Conservation (phyloP, 2,797 vertebrate genomes). For the Micropoecilia bifurca region DNA sequence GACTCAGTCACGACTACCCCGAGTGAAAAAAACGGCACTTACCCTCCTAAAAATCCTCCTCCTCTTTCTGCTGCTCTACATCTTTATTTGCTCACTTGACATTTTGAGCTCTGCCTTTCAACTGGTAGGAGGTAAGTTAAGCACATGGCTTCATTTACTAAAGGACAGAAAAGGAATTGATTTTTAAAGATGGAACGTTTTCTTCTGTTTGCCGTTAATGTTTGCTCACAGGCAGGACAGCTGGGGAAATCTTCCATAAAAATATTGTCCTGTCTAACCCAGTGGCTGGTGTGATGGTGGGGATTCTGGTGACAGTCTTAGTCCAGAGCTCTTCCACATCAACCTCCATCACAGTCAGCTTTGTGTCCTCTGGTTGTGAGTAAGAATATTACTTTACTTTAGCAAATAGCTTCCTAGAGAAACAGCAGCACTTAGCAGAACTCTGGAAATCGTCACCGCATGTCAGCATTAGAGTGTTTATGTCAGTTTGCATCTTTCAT, state of each 20-base stretch:
- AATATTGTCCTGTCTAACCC: slow-evolving; percentile 86
- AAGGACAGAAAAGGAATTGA: too few relatives aligned
- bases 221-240: slow-evolving; percentile 80
- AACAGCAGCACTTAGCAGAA: background rate
- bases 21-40: slow-evolving; percentile 49
- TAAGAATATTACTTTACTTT: background rate
- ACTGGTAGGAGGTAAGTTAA: slow-evolving; percentile 83
- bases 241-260: slow-evolving; percentile 87
- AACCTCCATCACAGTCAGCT: slow-evolving; percentile 87
- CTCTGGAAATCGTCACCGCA: background rate
- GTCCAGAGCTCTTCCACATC: slow-evolving; percentile 90
- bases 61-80: slow-evolving; percentile 83
- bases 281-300: slow-evolving; percentile 85
- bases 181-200: background rate
- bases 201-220: background rate
- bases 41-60: slow-evolving; percentile 81
- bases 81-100: slow-evolving; percentile 87
- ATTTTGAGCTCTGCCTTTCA: slow-evolving; percentile 89
- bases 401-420: background rate
- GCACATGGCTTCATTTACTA: background rate
- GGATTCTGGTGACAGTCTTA: slow-evolving; percentile 86
- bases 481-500: background rate
- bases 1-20: background rate
- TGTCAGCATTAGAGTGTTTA: background rate
- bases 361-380: slow-evolving; percentile 87